A percentile compares a stretch with the other conserved stretches of the same genome.
phyloP scores from a whole-genome alignment of 2,888 invertebrate species.

The Halictus quadricinctus region DNA sequence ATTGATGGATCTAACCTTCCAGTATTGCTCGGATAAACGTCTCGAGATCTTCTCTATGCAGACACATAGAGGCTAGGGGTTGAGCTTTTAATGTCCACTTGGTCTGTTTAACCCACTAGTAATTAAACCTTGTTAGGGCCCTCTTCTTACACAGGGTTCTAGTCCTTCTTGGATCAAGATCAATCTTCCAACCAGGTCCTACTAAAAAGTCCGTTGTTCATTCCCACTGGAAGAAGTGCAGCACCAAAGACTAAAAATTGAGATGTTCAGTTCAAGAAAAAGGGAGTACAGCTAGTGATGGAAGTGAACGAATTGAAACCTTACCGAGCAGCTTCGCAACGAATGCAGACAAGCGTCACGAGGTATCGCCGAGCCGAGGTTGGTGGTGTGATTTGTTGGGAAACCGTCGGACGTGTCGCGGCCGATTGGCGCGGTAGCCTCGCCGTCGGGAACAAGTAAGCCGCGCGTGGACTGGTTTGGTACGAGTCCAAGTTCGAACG shows the following conservation, averaged over 20 bases:
- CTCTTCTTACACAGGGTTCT: too few species aligned
- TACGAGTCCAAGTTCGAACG: slow-evolving; percentile 55
- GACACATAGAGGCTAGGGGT: too few species aligned
- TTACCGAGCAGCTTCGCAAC: background rate
- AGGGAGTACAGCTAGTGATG: background rate
- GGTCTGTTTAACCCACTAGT: too few species aligned
- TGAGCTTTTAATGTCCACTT: too few species aligned
- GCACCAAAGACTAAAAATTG: background rate
- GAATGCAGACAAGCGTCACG: background rate
- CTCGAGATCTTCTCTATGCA: too few species aligned
- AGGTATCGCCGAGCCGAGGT: background rate
- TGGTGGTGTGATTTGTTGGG: background rate
- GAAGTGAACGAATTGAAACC: background rate
- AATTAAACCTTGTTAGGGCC: too few species aligned
- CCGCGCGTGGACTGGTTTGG: slow-evolving; percentile 3
- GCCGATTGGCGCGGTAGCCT: background rate
- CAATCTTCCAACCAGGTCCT: background rate
- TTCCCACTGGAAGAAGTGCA: background rate
- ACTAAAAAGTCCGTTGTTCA: too few species aligned
- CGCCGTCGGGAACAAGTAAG: background rate
- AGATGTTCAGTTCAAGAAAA: background rate
- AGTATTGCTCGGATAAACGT: too few species aligned
- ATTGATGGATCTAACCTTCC: background rate
- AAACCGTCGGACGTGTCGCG: background rate
- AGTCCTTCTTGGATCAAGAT: background rate